phyloP scores from a whole-genome alignment of 2,888 invertebrate genomes.

The Dasysyrphus albostriatus region DNA sequence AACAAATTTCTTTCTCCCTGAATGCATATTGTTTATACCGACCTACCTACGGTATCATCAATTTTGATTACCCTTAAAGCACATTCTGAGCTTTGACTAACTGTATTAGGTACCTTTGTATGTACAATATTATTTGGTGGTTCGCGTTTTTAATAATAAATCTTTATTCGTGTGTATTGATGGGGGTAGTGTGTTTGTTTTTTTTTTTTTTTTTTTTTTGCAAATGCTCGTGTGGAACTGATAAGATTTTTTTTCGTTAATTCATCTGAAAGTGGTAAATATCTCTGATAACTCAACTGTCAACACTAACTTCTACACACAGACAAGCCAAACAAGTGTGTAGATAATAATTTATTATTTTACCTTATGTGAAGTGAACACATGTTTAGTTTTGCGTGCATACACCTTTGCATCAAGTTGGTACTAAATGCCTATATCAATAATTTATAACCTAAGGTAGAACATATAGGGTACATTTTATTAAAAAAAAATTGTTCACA shows the following conservation, averaged over 20 bases:
- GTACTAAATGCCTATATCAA: conserved; percentile 49
- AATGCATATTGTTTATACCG: conserved; percentile 37
- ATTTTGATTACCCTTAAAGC: conserved; percentile 38
- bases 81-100: neutral
- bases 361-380: conserved; percentile 42
- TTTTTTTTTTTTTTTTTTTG: neutral
- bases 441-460: conserved; percentile 27
- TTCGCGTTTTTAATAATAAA: conserved; percentile 8
- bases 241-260: neutral
- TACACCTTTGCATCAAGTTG: conserved; percentile 49
- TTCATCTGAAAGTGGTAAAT: conserved; percentile 8
- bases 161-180: neutral
- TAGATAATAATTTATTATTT: conserved; percentile 14
- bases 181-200: too few species aligned
- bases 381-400: conserved; percentile 50
- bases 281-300: conserved; percentile 42
- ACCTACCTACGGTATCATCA: conserved; percentile 38
- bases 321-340: neutral
- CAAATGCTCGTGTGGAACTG: conserved; percentile 8
- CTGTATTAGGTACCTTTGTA: neutral
- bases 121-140: neutral
- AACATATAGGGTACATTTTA: conserved; percentile 55
- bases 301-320: neutral
- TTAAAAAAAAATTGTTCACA: neutral
- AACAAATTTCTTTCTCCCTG: conserved; percentile 19